These are phyloP conservation scores for Gnathonemus echidnorhynchus DNA, from an alignment of 2,113 vertebrate genomes.

Conservation along the genomic window DNA sequence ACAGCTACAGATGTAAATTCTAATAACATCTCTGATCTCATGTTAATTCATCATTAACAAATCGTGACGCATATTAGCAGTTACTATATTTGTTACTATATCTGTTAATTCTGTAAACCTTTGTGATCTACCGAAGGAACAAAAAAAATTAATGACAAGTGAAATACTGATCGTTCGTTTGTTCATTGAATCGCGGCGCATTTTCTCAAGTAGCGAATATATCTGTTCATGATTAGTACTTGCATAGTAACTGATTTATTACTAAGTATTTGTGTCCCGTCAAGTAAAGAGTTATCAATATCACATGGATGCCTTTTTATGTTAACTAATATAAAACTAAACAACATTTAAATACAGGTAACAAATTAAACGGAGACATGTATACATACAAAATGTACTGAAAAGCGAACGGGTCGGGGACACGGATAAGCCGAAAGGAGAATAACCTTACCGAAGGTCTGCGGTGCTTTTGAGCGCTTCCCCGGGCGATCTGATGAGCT, in stretches of 20 bases:
- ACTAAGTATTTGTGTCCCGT: background rate
- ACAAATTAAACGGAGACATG: background rate
- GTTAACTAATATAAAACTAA: background rate
- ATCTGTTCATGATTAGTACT: background rate
- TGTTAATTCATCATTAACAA: background rate
- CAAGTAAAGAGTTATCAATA: background rate
- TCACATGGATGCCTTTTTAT: background rate
- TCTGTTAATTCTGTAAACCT: background rate
- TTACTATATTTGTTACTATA: background rate
- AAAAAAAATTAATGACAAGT: background rate
- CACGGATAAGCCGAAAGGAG: background rate
- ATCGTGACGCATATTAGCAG: background rate
- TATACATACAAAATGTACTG: background rate
- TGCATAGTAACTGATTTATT: background rate
- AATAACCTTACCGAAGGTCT: background rate
- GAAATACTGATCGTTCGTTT: background rate
- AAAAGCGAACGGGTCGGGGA: background rate
- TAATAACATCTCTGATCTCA: background rate
- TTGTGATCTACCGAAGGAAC: background rate
- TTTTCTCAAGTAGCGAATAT: background rate
- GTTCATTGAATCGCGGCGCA: background rate
- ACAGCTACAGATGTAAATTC: background rate
- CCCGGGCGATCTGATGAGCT: background rate
- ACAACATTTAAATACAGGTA: background rate
- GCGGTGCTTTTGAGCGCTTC: constrained; percentile 20